phyloP scores from a whole-genome alignment of 1,140 invertebrate genomes.

The Coenobita brevimanus region DNA sequence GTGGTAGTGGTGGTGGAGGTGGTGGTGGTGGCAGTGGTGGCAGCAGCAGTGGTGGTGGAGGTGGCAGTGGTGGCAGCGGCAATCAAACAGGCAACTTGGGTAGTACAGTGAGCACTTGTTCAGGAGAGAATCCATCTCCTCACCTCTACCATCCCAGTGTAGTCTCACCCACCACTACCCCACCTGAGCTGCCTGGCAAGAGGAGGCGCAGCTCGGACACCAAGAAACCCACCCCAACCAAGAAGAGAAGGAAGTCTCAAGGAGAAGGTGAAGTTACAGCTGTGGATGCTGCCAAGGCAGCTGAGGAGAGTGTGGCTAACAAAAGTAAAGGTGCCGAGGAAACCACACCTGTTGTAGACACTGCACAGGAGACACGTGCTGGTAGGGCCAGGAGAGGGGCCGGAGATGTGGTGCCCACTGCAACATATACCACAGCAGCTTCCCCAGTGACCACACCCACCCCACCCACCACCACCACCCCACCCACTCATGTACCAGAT shows the following conservation, averaged over 20 bases:
- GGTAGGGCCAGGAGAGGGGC: too few species aligned
- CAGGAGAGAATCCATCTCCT: slow-evolving; percentile 21
- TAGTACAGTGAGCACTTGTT: background rate
- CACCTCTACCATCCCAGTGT: slow-evolving; percentile 55
- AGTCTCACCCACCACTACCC: slow-evolving; percentile 1
- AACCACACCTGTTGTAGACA: background rate
- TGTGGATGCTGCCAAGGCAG: background rate
- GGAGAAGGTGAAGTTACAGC: slow-evolving; percentile 12
- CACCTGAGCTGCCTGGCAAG: slow-evolving; percentile 15
- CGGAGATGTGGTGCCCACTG: too few species aligned
- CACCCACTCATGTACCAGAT: too few species aligned
- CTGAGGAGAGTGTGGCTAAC: background rate
- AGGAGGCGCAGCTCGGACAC: slow-evolving; percentile 38
- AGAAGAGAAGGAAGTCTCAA: slow-evolving; percentile 53
- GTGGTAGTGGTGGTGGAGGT: too few species aligned
- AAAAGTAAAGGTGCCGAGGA: background rate
- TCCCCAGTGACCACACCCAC: too few species aligned
- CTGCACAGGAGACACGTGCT: too few species aligned
- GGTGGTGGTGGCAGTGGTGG: too few species aligned
- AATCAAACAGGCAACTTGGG: background rate
- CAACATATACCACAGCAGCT: too few species aligned
- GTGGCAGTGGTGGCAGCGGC: background rate
- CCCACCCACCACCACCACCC: too few species aligned
- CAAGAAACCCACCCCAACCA: slow-evolving; percentile 45
- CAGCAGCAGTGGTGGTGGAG: too few species aligned